These are phyloP conservation scores for Porites divaricata DNA, from an alignment of 92 coral and sea anemone species.

Conservation along the genomic window DNA sequence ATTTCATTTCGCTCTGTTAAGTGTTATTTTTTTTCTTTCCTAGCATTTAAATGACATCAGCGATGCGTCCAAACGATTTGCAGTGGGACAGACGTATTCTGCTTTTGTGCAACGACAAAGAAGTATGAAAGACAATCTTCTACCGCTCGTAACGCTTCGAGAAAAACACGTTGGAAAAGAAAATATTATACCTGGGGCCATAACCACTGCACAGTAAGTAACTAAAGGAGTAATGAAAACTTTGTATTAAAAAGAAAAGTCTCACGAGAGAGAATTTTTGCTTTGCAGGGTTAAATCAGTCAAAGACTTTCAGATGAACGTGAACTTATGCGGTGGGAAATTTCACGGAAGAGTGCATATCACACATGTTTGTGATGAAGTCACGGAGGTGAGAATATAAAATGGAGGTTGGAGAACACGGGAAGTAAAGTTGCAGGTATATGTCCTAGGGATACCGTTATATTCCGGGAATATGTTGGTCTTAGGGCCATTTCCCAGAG, in stretches of 20 bases:
- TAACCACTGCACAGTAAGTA: constrained; percentile 81
- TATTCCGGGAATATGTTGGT: no score
- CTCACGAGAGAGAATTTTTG: neutral
- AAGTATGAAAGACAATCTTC: constrained; percentile 1
- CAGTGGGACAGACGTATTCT: constrained; percentile 73
- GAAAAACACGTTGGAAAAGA: constrained; percentile 49
- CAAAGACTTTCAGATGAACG: constrained; percentile 85
- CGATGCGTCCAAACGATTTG: constrained; percentile 88
- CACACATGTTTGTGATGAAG: constrained; percentile 72
- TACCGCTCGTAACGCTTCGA: constrained; percentile 49
- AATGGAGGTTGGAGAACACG: no score
- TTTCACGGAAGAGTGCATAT: constrained; percentile 88
- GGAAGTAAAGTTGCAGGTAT: no score
- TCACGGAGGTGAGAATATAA: constrained; percentile 65
- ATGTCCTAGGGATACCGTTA: no score
- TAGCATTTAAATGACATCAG: constrained; percentile 92
- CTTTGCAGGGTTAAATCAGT: constrained; percentile 76
- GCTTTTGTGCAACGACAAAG: constrained; percentile 59
- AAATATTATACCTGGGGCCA: constrained; percentile 69
- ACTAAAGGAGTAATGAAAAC: neutral
- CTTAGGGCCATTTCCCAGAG: no score
- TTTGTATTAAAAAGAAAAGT: neutral
- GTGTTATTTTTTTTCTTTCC: constrained; percentile 2
- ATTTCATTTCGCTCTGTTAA: no score
- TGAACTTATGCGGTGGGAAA: constrained; percentile 72